Percentiles rank a stretch among this genome's conserved stretches.
Evolutionary conservation across 2,113 vertebrate species (phyloP).

Genomic region (Chlamydotis undulata): DNA sequence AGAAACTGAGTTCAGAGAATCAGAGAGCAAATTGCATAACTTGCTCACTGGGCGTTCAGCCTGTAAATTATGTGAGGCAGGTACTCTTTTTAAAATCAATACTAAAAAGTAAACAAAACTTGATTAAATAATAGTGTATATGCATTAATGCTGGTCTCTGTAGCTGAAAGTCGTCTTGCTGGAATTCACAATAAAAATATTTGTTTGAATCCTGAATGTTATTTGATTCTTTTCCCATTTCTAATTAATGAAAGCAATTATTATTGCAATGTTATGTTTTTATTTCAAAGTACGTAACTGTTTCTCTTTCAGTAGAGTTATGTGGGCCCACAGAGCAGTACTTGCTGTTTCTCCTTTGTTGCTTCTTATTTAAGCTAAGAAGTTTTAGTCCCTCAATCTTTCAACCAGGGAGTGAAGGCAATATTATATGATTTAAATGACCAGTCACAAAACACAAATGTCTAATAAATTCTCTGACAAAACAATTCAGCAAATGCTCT

Average conservation of each 20-base stretch:
- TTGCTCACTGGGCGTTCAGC: background rate
- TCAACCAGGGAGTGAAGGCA: background rate
- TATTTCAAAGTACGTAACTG: background rate
- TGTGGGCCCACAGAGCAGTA: background rate
- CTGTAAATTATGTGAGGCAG: constrained; percentile 17
- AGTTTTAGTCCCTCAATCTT: constrained; percentile 7
- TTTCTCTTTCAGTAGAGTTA: background rate
- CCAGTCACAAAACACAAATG: constrained; percentile 2
- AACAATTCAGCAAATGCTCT: background rate
- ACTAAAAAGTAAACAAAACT: background rate
- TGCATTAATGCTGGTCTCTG: background rate
- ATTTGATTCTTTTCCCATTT: background rate
- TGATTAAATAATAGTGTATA: background rate
- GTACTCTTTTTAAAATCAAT: constrained; percentile 30
- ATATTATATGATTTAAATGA: constrained; percentile 22
- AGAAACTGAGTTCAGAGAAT: constrained; percentile 25
- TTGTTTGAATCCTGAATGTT: background rate
- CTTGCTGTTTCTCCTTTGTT: constrained; percentile 6
- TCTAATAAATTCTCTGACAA: constrained; percentile 34
- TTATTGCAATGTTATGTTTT: background rate
- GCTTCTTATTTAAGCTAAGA: background rate
- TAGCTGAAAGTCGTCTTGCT: background rate
- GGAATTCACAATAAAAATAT: background rate
- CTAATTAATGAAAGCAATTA: background rate
- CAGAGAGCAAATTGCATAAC: constrained; percentile 5